Percentiles rank a stretch among this genome's conserved stretches.
These are phyloP conservation scores for Myotis findleyi DNA, from an alignment of 2,797 vertebrate species.

Conservation along the genomic window DNA sequence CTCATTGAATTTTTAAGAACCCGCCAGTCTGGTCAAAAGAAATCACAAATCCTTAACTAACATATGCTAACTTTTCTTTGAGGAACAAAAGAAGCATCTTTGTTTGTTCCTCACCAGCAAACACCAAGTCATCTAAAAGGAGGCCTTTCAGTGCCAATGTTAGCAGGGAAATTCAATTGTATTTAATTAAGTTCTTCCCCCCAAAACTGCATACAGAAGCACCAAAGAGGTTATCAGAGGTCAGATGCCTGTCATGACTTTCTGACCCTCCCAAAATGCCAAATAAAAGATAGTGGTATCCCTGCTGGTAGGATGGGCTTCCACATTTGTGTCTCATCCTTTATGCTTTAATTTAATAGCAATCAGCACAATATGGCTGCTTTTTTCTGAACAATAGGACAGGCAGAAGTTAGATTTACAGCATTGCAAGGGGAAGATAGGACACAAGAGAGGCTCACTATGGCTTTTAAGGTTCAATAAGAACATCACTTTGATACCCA, in stretches of 20 bases:
- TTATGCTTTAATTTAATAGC: conserved; percentile 97
- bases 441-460: conserved; percentile 86
- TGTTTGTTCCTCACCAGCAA: conserved; percentile 87
- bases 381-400: conserved; percentile 90
- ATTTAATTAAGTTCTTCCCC: conserved; percentile 95
- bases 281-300: conserved; percentile 90
- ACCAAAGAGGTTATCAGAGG: conserved; percentile 91
- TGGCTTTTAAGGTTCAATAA: conserved; percentile 90
- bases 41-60: conserved; percentile 90
- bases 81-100: conserved; percentile 87
- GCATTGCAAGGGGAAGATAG: conserved; percentile 88
- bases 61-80: conserved; percentile 88
- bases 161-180: conserved; percentile 94
- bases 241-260: conserved; percentile 95
- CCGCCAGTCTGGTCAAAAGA: conserved; percentile 78
- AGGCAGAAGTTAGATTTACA: conserved; percentile 92
- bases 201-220: conserved; percentile 89
- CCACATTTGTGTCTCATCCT: conserved; percentile 87
- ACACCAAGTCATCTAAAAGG: conserved; percentile 88
- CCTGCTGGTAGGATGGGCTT: conserved; percentile 92
- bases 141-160: conserved; percentile 92
- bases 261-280: conserved; percentile 94
- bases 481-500: conserved; percentile 90
- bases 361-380: conserved; percentile 95
- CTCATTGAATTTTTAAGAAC: conserved; percentile 74